phyloP scores from a whole-genome alignment of 2,888 invertebrate genomes.

The Chaitophorus viminalis region DNA sequence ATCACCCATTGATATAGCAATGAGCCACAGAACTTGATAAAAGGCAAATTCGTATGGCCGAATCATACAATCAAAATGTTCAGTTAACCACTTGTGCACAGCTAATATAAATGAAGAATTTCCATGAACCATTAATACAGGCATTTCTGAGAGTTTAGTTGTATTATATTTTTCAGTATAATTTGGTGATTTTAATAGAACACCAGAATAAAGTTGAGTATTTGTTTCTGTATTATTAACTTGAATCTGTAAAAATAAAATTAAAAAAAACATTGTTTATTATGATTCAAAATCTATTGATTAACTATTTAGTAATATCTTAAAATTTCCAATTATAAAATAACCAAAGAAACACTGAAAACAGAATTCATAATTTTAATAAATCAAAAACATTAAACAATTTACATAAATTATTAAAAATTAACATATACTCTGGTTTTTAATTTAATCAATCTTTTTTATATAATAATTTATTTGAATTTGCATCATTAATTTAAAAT shows the following conservation, averaged over 20 bases:
- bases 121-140: slow-evolving; percentile 48
- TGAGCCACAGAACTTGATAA: slow-evolving; percentile 45
- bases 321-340: too few relatives aligned
- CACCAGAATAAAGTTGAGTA: slow-evolving; percentile 22
- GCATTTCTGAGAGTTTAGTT: slow-evolving; percentile 47
- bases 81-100: slow-evolving; percentile 34
- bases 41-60: slow-evolving; percentile 33
- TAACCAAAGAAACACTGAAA: too few relatives aligned
- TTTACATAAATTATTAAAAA: too few relatives aligned
- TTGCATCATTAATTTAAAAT: neutral
- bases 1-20: slow-evolving; percentile 52
- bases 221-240: neutral
- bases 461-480: neutral
- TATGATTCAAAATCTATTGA: neutral
- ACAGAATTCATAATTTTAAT: too few relatives aligned
- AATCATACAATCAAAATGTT: slow-evolving; percentile 48
- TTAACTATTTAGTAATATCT: too few relatives aligned
- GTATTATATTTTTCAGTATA: slow-evolving; percentile 32
- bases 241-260: slow-evolving; percentile 36
- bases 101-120: neutral
- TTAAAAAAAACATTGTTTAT: too few relatives aligned
- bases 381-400: too few relatives aligned
- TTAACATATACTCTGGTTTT: too few relatives aligned
- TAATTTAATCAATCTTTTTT: neutral
- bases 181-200: slow-evolving; percentile 47